Conservation (phyloP, 2,888 invertebrate species). For the Agrochola macilenta region DNA sequence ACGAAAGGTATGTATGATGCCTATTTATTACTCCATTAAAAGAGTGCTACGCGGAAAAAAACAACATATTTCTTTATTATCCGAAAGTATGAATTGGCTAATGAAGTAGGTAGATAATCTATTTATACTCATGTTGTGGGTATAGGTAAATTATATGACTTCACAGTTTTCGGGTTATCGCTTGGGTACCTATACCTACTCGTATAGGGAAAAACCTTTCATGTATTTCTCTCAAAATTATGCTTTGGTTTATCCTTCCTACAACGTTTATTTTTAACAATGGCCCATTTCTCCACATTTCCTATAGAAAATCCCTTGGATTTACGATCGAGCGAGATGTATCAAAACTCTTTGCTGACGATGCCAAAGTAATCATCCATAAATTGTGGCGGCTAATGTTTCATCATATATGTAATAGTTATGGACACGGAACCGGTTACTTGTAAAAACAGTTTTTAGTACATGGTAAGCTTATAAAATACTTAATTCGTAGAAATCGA, state of each 20-base stretch:
- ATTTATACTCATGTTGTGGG: background rate
- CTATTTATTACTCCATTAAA: background rate
- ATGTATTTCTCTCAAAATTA: conserved; percentile 5
- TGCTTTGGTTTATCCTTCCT: conserved; percentile 25
- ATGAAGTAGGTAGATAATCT: background rate
- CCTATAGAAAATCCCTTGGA: conserved; percentile 70
- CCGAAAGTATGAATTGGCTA: background rate
- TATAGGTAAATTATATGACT: background rate
- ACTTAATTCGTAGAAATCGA: conserved; percentile 20
- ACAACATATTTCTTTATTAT: background rate
- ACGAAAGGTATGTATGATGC: background rate
- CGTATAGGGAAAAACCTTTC: background rate
- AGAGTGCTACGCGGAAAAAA: background rate
- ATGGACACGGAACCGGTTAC: conserved; percentile 58
- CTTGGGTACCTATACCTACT: conserved; percentile 14
- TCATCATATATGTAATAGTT: conserved; percentile 61
- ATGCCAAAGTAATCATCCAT: conserved; percentile 73
- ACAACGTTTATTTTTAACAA: conserved; percentile 63
- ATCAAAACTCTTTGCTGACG: conserved; percentile 69
- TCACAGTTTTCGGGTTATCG: background rate
- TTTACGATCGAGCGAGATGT: conserved; percentile 70
- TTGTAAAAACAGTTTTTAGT: conserved; percentile 52
- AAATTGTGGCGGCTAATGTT: conserved; percentile 68
- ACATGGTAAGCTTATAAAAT: conserved; percentile 41
- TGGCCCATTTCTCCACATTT: conserved; percentile 72